These are phyloP conservation scores for Anthoscopus minutus DNA, from an alignment of 2,113 vertebrate genomes.

Conservation along the genomic window DNA sequence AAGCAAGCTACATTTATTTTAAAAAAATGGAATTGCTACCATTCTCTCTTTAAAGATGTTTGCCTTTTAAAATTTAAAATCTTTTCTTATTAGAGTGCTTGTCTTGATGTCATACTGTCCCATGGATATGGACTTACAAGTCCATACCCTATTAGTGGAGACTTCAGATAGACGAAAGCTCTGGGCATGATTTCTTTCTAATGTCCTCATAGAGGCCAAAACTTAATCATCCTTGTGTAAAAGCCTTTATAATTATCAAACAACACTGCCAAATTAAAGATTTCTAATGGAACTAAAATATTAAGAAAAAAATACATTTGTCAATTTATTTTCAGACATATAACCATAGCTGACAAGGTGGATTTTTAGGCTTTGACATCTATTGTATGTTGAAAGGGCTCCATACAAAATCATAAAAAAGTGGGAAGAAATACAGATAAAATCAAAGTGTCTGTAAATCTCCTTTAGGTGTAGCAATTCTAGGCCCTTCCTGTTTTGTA, in stretches of 20 bases:
- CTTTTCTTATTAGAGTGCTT: background rate
- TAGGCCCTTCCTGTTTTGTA: background rate
- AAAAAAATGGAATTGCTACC: background rate
- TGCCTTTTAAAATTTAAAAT: background rate
- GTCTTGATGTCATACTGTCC: background rate
- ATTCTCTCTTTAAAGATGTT: background rate
- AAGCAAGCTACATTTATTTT: background rate
- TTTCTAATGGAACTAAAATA: background rate
- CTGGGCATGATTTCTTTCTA: background rate
- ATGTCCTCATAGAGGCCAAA: background rate
- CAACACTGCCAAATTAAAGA: background rate
- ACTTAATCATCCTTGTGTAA: background rate
- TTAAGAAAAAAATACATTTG: background rate
- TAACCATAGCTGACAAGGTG: background rate
- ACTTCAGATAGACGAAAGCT: background rate
- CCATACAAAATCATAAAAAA: background rate
- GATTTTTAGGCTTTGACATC: background rate
- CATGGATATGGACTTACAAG: background rate
- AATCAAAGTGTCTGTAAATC: background rate
- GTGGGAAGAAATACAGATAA: background rate
- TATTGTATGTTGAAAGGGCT: background rate
- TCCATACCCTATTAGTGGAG: background rate
- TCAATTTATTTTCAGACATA: background rate
- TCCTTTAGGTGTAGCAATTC: background rate
- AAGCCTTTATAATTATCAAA: background rate